Evolutionary conservation across 2,113 vertebrate genomes (phyloP).

Genomic region (Etheostoma cragini): DNA sequence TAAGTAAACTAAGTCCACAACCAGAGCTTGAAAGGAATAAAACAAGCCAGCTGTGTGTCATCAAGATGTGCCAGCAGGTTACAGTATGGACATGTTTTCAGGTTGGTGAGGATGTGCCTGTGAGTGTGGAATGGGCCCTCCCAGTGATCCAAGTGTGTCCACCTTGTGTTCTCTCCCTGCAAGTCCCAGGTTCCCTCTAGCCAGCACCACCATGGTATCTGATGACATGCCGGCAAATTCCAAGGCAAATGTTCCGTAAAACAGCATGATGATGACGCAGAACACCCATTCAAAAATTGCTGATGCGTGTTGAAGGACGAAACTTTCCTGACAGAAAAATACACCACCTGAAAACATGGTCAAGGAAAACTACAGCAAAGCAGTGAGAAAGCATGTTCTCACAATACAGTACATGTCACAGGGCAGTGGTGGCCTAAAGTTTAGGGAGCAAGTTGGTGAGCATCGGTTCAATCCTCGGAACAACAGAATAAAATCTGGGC

Average conservation of each 20-base stretch:
- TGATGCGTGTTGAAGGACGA: conserved; percentile 87
- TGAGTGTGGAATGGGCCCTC: conserved; percentile 53
- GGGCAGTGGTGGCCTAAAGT: too few species aligned
- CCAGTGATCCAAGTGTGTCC: conserved; percentile 64
- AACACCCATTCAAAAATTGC: conserved; percentile 93
- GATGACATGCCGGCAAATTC: conserved; percentile 90
- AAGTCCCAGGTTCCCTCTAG: conserved; percentile 70
- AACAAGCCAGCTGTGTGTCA: conserved; percentile 34
- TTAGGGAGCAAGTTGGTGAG: too few species aligned
- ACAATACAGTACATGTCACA: neutral
- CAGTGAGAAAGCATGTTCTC: neutral
- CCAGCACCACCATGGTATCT: conserved; percentile 88
- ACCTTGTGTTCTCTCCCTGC: conserved; percentile 78
- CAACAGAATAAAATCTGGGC: too few species aligned
- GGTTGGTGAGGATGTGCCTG: conserved; percentile 66
- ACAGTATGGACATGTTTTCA: conserved; percentile 82
- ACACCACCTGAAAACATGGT: conserved; percentile 85
- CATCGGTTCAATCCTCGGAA: too few species aligned
- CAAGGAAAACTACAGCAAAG: conserved; percentile 80
- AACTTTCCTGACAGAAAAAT: conserved; percentile 93
- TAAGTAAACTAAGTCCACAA: conserved; percentile 47
- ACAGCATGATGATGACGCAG: conserved; percentile 90
- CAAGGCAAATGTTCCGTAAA: conserved; percentile 91
- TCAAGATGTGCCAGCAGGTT: conserved; percentile 42
- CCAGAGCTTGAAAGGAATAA: conserved; percentile 42